phyloP scores from a whole-genome alignment of 1,140 invertebrate genomes.

The Venturia canescens region DNA sequence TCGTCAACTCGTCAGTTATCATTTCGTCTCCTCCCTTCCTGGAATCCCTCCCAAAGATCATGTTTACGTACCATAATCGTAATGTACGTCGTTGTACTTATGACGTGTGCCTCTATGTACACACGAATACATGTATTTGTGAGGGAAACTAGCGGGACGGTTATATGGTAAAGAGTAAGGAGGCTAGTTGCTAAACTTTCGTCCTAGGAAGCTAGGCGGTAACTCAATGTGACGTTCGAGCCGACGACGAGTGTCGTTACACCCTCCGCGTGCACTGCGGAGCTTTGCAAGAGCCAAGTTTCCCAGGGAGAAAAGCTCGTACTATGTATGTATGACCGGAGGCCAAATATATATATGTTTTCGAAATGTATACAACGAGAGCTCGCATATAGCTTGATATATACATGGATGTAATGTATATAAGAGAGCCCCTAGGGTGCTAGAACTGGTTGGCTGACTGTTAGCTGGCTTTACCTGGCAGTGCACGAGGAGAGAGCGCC shows the following conservation, averaged over 20 bases:
- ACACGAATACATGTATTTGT: neutral
- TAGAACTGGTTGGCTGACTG: conserved; percentile 21
- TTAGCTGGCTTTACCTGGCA: conserved; percentile 27
- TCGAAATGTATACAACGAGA: neutral
- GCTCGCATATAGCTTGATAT: neutral
- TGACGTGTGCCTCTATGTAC: too few relatives aligned
- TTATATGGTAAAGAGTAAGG: conserved; percentile 18
- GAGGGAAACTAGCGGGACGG: neutral
- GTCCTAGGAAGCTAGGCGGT: conserved; percentile 43
- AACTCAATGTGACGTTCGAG: conserved; percentile 61
- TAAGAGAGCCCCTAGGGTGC: conserved; percentile 1
- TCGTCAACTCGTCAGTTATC: too few relatives aligned
- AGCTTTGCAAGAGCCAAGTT: conserved; percentile 32
- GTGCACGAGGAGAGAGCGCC: conserved; percentile 21
- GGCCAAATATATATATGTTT: neutral
- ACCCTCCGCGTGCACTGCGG: conserved; percentile 14
- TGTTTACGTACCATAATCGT: too few relatives aligned
- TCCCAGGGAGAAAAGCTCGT: conserved; percentile 30
- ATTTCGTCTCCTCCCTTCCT: too few relatives aligned
- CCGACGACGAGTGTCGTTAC: conserved; percentile 39
- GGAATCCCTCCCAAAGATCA: too few relatives aligned
- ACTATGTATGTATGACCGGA: neutral
- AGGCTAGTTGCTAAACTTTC: conserved; percentile 19
- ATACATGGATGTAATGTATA: neutral
- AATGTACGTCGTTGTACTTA: too few relatives aligned